Base-by-base conservation (phyloP, 2,888 invertebrate species). In the Melinaea menophilus region DNA sequence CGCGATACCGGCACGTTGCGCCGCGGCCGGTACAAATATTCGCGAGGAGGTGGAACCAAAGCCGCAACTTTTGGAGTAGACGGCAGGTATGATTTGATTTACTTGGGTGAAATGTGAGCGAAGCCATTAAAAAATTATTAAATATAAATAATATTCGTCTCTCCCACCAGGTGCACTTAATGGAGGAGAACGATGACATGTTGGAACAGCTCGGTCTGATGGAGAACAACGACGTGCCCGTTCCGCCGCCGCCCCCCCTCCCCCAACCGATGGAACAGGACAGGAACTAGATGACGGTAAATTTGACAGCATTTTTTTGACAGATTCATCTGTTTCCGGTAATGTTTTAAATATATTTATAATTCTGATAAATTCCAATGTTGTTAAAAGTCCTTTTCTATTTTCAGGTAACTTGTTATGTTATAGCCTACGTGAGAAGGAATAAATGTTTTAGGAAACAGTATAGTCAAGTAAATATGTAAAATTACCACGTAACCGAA, bases 201-300 rank as follows among this genome's bases (percentile, higher is more conserved):
- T 75, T 90, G 69, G 89, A 89, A 72, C 90, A 89, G 76, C 80
- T 90, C 12, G 89, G 90, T 3, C 73, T 90, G 71, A 84, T 89
- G 79, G 89, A 88, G 69, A 86, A 77, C 66, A 84, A 85, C 73
- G 80, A 82, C 67, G 75, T 79, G 48, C 77, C 77, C n/a, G 76
- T 79, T 83, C 77, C 76, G 91, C 95, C 65, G 92, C 97, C 64
- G 93, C 95, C 73, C 93, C 93, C 66, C 93, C 74, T 71, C 13
- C 95, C 92, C 86, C 56, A 96, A 77, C 61, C 97, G 94, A 84
- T 89, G 87, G 87, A 90, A 73, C 88, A 88, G 68, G 72, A 73
- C 57, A 67, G 71, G 54, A 69, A 72, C 60, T 70, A 64, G 34
- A 58, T 5, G 22, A 48, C 48, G 48, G 48, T 48, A 48, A n/a